Conservation (phyloP, 2,113 vertebrate genomes). For the Macquaria ambigua region DNA sequence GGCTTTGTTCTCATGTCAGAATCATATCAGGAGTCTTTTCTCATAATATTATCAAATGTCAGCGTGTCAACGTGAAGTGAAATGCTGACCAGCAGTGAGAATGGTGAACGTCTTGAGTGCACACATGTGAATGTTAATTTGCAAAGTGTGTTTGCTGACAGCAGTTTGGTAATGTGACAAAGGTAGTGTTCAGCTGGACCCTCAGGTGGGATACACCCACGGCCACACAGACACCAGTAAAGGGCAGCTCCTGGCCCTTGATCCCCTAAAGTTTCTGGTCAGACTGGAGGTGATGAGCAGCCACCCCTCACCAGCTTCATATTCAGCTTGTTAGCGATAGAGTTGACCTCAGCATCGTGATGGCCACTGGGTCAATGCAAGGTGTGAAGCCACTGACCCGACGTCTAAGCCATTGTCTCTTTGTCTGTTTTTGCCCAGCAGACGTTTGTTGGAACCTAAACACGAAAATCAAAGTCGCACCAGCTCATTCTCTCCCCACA, state of each 20-base stretch:
- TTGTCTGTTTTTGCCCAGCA: conserved; percentile 24
- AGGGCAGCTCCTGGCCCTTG: conserved; percentile 60
- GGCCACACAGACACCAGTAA: conserved; percentile 22
- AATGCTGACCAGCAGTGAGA: neutral
- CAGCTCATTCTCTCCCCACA: neutral
- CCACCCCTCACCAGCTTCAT: neutral
- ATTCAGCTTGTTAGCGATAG: conserved; percentile 18
- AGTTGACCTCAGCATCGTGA: conserved; percentile 28
- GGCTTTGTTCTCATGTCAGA: neutral
- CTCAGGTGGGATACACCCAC: conserved; percentile 27
- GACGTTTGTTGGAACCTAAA: conserved; percentile 1
- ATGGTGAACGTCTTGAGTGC: neutral
- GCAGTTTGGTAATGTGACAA: conserved; percentile 1
- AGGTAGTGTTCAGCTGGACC: conserved; percentile 11
- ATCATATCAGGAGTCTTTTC: neutral
- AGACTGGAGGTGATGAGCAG: conserved; percentile 32
- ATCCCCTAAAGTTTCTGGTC: conserved; percentile 23
- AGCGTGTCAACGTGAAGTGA: neutral
- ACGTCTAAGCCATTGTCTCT: conserved; percentile 38
- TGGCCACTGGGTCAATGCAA: conserved; percentile 47
- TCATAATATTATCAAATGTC: neutral
- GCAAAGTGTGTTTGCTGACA: neutral
- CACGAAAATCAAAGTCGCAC: conserved; percentile 32
- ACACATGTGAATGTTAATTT: neutral
- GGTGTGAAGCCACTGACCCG: conserved; percentile 71